Base-by-base conservation (phyloP, 2,113 vertebrate species). In the Mungos mungo region DNA sequence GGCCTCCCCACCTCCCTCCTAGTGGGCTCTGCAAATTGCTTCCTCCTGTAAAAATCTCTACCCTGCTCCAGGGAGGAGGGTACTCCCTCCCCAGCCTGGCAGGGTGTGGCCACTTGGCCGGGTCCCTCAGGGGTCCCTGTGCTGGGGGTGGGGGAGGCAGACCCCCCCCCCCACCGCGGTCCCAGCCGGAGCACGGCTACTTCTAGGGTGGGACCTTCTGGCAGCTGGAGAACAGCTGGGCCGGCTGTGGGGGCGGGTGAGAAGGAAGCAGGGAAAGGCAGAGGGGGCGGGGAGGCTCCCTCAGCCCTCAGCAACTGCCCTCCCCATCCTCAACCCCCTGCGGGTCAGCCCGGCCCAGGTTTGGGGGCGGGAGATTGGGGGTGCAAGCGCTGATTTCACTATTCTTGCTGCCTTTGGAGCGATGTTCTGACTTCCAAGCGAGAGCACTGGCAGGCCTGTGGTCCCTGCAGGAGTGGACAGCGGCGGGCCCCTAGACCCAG, bases 171-270 rank as follows among this genome's bases (percentile, higher is more conserved):
- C 16, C 21, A 63, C 72, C 52, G 90, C 72, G 50, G 91, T 93
- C 87, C 95, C 69, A 83, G n/a, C 87, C 76, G 41, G 63, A 80
- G 66, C 18, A 14, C 35, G 38, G 96, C 88, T 60, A 72, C 81
- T 93, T 79, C 85, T 83, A 45, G 93, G 93, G 97, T 95, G 92
- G 95, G 95, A 97, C 82, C 88, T 57, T 54, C 84, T 96, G 97
- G 96, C 97, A 95, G 96, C 97, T 98, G 96, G 98, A 92, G 97
- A 98, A 96, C 97, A 98, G 97, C 97, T 98, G 96, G 96, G 80
- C 90, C 23, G 1, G 1, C 3, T 4, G 72, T 92, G 74, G 96
- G 68, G 96, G 95, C 31, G 50, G 96, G 88, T 33, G 69, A 45
- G 86, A 50, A 72, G 25, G 69, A 79, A 25, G 47, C 25, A 91